Conservation (phyloP, 2,888 invertebrate species). For the Amphimallon solstitiale region DNA sequence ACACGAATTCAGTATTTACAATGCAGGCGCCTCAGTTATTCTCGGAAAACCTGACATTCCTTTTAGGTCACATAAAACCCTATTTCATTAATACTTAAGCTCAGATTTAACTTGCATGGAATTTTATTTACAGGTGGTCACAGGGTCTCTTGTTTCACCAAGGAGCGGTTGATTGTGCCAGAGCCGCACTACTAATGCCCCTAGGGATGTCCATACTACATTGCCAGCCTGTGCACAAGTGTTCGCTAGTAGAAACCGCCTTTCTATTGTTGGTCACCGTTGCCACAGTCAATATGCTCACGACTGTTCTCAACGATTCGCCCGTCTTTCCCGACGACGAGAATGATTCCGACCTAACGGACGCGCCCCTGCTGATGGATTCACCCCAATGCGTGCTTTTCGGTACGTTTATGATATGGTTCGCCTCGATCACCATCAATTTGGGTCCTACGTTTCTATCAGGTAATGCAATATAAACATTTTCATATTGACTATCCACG, state of each 20-base stretch:
- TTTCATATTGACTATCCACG: conserved; percentile 22
- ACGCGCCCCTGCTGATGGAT: conserved; percentile 81
- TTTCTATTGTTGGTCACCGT: conserved; percentile 89
- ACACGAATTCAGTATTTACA: too few relatives aligned
- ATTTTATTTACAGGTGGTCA: conserved; percentile 74
- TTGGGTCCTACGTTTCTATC: conserved; percentile 88
- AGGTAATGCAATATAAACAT: conserved; percentile 60
- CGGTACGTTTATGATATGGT: conserved; percentile 94
- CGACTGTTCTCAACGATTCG: conserved; percentile 86
- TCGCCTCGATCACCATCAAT: conserved; percentile 90
- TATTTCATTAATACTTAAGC: background rate
- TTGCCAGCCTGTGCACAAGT: conserved; percentile 87
- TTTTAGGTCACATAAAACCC: background rate
- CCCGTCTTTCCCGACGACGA: conserved; percentile 86
- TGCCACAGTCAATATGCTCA: conserved; percentile 90
- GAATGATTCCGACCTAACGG: conserved; percentile 73
- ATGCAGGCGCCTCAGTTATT: too few relatives aligned
- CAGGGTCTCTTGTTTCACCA: conserved; percentile 87
- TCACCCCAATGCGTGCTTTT: conserved; percentile 90
- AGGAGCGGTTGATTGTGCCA: conserved; percentile 83
- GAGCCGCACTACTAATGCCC: conserved; percentile 82
- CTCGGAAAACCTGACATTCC: background rate
- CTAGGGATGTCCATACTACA: conserved; percentile 82
- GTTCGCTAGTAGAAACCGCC: conserved; percentile 87
- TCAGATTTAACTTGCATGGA: background rate